These are phyloP conservation scores for Galerucella pusilla DNA, from an alignment of 2,888 invertebrate genomes.

Conservation along the genomic window DNA sequence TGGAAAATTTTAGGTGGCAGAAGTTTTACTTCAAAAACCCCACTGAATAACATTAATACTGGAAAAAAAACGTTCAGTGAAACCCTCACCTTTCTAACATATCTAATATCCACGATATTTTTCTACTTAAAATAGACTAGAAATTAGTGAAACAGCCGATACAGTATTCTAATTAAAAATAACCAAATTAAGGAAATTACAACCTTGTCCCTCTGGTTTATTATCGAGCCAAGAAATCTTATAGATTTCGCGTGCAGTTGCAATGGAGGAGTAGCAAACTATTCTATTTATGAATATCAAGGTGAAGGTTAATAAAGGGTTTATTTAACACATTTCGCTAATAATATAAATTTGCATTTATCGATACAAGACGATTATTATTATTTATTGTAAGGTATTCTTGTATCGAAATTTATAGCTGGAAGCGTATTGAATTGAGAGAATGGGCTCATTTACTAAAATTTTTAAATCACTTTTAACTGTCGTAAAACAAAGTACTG, in stretches of 20 bases:
- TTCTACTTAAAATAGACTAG: not conserved
- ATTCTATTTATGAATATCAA: conserved; percentile 33
- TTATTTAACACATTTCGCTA: conserved; percentile 1
- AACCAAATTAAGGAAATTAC: conserved; percentile 20
- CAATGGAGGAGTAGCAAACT: conserved; percentile 18
- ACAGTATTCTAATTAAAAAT: not conserved
- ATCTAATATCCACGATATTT: too few relatives aligned
- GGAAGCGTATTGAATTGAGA: not conserved
- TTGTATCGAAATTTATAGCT: not conserved
- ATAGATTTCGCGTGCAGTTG: conserved; percentile 29
- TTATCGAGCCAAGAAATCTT: conserved; percentile 28
- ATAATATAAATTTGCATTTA: conserved; percentile 3
- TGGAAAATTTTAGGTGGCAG: too few relatives aligned
- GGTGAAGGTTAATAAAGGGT: conserved; percentile 34
- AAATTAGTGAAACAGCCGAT: not conserved
- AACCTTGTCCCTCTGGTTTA: conserved; percentile 5
- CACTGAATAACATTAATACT: too few relatives aligned
- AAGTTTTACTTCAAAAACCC: too few relatives aligned
- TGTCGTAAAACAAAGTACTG: too few relatives aligned
- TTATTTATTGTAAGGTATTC: not conserved
- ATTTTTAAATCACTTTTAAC: too few relatives aligned
- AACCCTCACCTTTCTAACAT: too few relatives aligned
- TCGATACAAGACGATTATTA: not conserved
- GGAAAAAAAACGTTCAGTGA: too few relatives aligned
- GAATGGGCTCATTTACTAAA: too few relatives aligned